Conservation (phyloP, 2,113 vertebrate genomes). For the Gymnocephalus cernua region DNA sequence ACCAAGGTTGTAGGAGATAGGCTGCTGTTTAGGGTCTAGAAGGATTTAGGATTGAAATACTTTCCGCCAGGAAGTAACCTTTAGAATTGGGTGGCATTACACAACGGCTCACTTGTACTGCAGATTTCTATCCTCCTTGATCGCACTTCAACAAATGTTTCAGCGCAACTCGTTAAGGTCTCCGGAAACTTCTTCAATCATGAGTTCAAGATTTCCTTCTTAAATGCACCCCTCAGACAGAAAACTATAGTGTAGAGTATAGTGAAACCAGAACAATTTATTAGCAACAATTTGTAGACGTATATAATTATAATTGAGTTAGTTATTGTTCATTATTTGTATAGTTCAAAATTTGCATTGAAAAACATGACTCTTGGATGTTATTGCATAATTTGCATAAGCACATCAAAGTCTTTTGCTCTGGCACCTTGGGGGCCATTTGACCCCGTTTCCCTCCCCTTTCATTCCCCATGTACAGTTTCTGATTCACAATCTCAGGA, state of each 20-base stretch:
- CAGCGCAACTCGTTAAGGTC: too few relatives aligned
- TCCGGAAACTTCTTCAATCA: too few relatives aligned
- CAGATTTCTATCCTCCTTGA: too few relatives aligned
- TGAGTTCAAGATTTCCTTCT: too few relatives aligned
- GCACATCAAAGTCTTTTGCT: conserved; percentile 50
- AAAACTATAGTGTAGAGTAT: not conserved
- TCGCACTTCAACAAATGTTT: too few relatives aligned
- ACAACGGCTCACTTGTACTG: too few relatives aligned
- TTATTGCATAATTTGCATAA: conserved; percentile 47
- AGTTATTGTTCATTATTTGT: not conserved
- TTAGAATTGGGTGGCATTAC: too few relatives aligned
- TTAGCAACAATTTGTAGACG: not conserved
- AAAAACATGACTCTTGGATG: conserved; percentile 29
- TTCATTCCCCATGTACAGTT: conserved; percentile 19
- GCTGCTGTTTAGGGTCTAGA: too few relatives aligned
- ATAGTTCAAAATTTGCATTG: conserved; percentile 14
- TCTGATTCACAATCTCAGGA: conserved; percentile 44
- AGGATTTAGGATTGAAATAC: too few relatives aligned
- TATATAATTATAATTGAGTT: not conserved
- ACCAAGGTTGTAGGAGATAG: too few relatives aligned
- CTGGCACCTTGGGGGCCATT: conserved; percentile 44
- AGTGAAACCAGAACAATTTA: too few relatives aligned
- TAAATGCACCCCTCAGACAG: not conserved
- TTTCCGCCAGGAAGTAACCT: too few relatives aligned
- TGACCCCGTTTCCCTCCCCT: conserved; percentile 31